A percentile compares a stretch with the other conserved stretches of the same genome.
Conservation (phyloP, 2,797 vertebrate species). For the Orientallactaga sibirica region DNA sequence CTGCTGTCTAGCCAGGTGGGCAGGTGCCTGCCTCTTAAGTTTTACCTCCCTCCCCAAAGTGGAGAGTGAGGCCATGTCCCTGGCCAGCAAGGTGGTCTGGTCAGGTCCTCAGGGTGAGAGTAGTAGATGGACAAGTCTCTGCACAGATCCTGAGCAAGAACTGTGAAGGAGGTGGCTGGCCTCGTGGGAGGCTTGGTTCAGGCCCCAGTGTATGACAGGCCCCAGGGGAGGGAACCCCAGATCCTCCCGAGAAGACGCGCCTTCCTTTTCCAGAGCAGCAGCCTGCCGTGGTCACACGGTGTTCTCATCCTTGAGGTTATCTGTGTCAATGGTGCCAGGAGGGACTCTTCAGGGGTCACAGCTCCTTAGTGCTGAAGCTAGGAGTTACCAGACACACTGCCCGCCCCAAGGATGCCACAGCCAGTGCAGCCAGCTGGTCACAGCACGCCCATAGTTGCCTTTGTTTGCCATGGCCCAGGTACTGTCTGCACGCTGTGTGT, state of each 20-base stretch:
- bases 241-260: neutral
- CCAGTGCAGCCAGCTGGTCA: neutral
- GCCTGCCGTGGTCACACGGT: neutral
- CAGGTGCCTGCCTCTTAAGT: accelerated
- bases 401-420: neutral
- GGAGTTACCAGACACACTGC: neutral
- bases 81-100: neutral
- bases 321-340: too few relatives aligned
- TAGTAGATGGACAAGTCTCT: too few relatives aligned
- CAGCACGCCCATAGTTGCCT: neutral
- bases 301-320: neutral
- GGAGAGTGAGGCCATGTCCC: neutral
- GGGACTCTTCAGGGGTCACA: too few relatives aligned
- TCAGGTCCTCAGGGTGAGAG: neutral
- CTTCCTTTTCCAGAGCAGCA: neutral
- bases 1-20: too few relatives aligned
- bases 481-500: neutral
- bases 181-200: neutral
- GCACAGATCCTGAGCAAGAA: neutral
- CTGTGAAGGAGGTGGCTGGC: accelerated
- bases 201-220: accelerated
- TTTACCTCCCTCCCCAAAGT: neutral
- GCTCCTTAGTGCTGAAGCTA: neutral
- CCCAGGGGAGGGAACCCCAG: too few relatives aligned
- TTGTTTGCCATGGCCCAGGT: neutral